phyloP scores from a whole-genome alignment of 2,797 vertebrate species.

The Rhabdomys pumilio region DNA sequence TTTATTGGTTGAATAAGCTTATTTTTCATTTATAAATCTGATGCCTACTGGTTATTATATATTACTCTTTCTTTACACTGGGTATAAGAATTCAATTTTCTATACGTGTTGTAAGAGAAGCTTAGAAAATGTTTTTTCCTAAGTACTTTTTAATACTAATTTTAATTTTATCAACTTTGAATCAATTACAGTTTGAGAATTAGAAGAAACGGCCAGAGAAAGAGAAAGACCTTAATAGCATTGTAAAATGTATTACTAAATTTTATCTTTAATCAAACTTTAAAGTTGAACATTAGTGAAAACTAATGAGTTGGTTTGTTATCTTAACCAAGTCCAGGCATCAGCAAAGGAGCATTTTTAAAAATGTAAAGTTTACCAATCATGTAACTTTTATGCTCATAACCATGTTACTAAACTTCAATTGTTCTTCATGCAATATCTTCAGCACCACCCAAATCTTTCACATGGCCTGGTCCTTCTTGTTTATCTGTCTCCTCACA shows the following conservation, averaged over 20 bases:
- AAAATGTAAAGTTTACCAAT: neutral
- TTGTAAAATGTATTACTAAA: neutral
- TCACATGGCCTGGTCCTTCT: neutral
- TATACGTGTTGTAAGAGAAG: conserved; percentile 4
- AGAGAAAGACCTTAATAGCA: neutral
- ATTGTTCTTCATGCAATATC: neutral
- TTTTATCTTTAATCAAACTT: conserved; percentile 36
- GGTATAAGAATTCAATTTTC: conserved; percentile 30
- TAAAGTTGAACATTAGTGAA: neutral
- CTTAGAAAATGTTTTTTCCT: neutral
- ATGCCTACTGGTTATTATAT: conserved; percentile 9
- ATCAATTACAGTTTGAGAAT: neutral
- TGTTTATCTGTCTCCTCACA: neutral
- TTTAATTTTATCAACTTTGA: neutral
- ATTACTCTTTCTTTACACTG: neutral
- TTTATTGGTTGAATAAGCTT: conserved; percentile 49
- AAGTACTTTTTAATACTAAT: conserved; percentile 25
- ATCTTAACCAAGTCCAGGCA: neutral
- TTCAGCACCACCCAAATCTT: neutral
- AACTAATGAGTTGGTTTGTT: conserved; percentile 5
- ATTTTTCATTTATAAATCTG: conserved; percentile 52
- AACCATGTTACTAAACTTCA: neutral
- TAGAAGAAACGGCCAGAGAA: no score
- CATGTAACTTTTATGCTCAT: neutral
- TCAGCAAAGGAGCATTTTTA: neutral